Evolutionary conservation across 2,888 invertebrate species (phyloP), one percentile per base, ranked within the genome.

Genomic region (Melolontha melolontha): DNA sequence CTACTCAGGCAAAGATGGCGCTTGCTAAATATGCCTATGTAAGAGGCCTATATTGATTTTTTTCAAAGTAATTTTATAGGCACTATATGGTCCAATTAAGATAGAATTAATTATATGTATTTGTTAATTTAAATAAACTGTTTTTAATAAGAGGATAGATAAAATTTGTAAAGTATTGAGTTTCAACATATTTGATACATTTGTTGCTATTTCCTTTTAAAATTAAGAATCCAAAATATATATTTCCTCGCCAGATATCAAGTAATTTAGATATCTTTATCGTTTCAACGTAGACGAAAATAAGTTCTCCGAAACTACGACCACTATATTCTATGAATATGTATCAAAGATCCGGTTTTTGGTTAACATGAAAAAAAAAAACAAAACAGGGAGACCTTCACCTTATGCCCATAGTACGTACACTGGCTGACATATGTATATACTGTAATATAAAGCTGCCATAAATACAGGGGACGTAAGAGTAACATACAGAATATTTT

Each of bases 321-420:
- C 14, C 27, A 27, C 29, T 17, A 14, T 51, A 17, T 66, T 47
- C 75, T 76, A 76, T 77, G 78, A 78, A 77, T 78, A 77, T 77
- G 77, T 76, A 78, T 72, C 74, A 73, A 72, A 72, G 71, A 77
- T 73, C 77, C 76, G 77, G 77, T 78, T 77, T 75, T 73, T 73
- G 57, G 63, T 69, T 59, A 63, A 50, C 49, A 70, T 44, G 66
- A 71, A 67, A 64, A 69, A 57, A 39, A 67, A 71, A n/a, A 72
- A 71, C 69, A 69, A n/a, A 73, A 73, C 67, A 69, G 66, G 74
- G 66, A 75, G 73, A 71, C 76, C 76, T 77, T 77, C 74, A 76
- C 76, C 74, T 76, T 44, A 12, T 34, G 34, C 34, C 44, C 50
- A 39, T 49, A n/a, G n/a, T n/a, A 29, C 16, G 29, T 59, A 14